Base-by-base conservation (phyloP, 2,797 vertebrate species). In the Anguilla marmorata region DNA sequence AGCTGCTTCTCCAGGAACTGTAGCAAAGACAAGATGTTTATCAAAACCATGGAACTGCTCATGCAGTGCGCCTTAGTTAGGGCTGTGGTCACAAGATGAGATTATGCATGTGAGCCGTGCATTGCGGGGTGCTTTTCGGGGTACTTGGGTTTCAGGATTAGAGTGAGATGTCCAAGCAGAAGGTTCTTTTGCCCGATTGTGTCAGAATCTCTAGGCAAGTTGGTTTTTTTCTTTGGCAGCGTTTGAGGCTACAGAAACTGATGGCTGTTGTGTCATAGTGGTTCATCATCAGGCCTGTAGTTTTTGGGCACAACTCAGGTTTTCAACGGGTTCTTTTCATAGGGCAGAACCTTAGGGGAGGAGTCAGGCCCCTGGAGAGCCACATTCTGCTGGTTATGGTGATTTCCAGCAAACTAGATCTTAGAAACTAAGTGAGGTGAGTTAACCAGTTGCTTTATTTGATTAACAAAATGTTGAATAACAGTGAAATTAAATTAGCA, bases 31-130 rank as follows among this genome's bases (percentile, higher is more conserved):
- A 21, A 82, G 79, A 82, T 82, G 45, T 45, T 82, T 82, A 82
- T 82, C 79, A 50, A n/a, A 82, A 82, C 79, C 79, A n/a, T 82
- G 6, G 48, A 82, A 82, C 12, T 82, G 79, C 45, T 82, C 45
- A 9, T 80, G 8, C 16, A 24, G 41, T 2, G 24, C 24, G 24
- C 19, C 79, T 82, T 33, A 8, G 41, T 24, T 19, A 3, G 21
- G 41, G 21, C 41, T 21, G 79, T 76, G 45, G 16, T 45, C 33
- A 19, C 27, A 33, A 74, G 3, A 30, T 19, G 79, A 50, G 45
- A 9, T 48, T 45, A 21, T 21, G 37, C 6, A 8, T 82, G 45
- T n/a, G 41, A 82, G 79, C 45, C 0, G 45, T 82, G 74, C 1
- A 41, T 76, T 14, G 14, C 33, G 3, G 16, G 14, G 12, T 19